Percentiles rank a stretch among this genome's conserved stretches.
Evolutionary conservation across 53 echinoderm and acorn worm genomes (phyloP).

Genomic region (Stichopus horrens): DNA sequence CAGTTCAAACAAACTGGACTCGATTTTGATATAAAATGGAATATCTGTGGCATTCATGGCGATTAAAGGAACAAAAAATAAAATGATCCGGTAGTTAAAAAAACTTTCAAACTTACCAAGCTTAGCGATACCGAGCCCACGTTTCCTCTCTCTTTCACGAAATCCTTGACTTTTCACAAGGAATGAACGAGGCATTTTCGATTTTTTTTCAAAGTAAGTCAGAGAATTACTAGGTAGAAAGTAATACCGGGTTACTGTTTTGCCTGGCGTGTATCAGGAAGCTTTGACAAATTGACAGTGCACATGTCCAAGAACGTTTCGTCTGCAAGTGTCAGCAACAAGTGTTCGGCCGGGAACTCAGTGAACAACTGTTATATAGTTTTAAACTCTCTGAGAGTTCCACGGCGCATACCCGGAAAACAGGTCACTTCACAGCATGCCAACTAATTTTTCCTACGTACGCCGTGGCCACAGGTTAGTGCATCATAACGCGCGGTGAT

Average conservation of each 20-base stretch:
- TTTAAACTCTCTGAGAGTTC: conserved; percentile 7
- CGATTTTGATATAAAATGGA: too few species aligned
- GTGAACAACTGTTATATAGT: not conserved
- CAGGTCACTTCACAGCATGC: not conserved
- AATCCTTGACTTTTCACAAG: conserved; percentile 59
- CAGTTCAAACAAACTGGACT: too few species aligned
- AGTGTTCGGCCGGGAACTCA: not conserved
- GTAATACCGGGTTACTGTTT: too few species aligned
- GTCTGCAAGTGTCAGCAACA: conserved; percentile 3
- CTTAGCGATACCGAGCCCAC: conserved; percentile 41
- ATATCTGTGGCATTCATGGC: too few species aligned
- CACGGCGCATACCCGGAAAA: conserved; percentile 44
- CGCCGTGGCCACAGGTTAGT: not conserved
- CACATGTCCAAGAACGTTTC: not conserved
- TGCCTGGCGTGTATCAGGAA: not conserved
- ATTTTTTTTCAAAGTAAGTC: too few species aligned
- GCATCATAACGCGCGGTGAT: not conserved
- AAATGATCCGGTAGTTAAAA: not conserved
- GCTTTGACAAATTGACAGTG: not conserved
- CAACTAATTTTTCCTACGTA: not conserved
- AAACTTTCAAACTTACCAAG: conserved; percentile 8
- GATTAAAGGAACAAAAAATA: too few species aligned
- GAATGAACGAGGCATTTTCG: conserved; percentile 69
- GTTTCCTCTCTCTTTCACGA: conserved; percentile 45
- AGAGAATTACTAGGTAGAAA: too few species aligned